Base-by-base conservation (phyloP, 2,888 invertebrate genomes). In the Amphiduros pacificus region DNA sequence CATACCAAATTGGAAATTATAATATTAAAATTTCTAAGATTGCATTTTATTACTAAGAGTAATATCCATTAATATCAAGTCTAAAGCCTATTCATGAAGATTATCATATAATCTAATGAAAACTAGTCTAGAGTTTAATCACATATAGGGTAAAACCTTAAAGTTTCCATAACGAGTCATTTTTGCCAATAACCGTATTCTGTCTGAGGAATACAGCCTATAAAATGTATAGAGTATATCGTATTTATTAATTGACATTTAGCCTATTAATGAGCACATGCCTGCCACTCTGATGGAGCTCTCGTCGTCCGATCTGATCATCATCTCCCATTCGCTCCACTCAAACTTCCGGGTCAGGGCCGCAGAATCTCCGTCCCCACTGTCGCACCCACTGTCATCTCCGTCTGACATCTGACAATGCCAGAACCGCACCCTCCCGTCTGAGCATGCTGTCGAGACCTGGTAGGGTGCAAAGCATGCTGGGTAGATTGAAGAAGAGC, bases 401-500 rank as follows among this genome's bases (percentile, higher is more conserved):
- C 29, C 28, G 2, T 40, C 28, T 4, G 27, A 49, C 1, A 40
- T 22, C 48, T 55, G 44, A 53, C 71, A 72, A 28, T 61, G 64
- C 77, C 81, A 80, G 68, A 82, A 89, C 85, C 89, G 85, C 40
- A 94, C 88, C 0, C 91, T 89, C 67, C 94, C 94, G 79, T 99
- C 98, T 14, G 93, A 91, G 79, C 97, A 98, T 0, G 96, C 95
- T 0, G 97, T 96, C 0, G 94, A 91, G 63, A 99, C 87, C 64
- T 95, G 92, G 80, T 97, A 99, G 0, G 98, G 98, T 0, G 98
- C 95, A 76, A 95, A 89, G 83, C 98, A 99, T n/a, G 97, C 97
- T 3, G 98, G 97, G 84, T 98, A 98, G 74, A 99, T 94, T 27
- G 95, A 95, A 0, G 98, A 94, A 0, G 97, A 97, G 79, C 96